Percentiles rank a stretch among this genome's conserved stretches.
These are phyloP conservation scores for Athalia circularis DNA, from an alignment of 2,888 invertebrate species.

Conservation along the genomic window DNA sequence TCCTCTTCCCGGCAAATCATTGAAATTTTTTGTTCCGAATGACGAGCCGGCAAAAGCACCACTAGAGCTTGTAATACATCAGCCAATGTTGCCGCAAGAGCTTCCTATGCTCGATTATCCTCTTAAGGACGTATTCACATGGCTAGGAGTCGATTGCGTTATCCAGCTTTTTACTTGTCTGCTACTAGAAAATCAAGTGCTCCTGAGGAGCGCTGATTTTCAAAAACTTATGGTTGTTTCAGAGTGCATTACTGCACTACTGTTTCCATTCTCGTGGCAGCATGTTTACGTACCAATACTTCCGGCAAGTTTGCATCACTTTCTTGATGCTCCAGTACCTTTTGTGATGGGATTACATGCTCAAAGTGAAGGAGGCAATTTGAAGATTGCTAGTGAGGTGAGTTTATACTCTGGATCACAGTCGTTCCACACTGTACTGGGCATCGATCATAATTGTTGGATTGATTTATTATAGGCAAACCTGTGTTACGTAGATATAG, in stretches of 20 bases:
- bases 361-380: conserved; percentile 71
- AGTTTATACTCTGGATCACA: conserved; percentile 46
- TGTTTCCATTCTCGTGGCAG: conserved; percentile 98
- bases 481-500: conserved; percentile 96
- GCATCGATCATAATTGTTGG: not conserved
- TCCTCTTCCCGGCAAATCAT: conserved; percentile 91
- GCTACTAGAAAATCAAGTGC: conserved; percentile 96
- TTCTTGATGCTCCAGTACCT: conserved; percentile 99
- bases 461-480: conserved; percentile 80
- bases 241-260: conserved; percentile 91
- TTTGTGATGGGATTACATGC: conserved; percentile 95
- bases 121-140: conserved; percentile 89
- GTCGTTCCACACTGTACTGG: too few species aligned
- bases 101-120: conserved; percentile 96
- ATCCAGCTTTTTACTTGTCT: conserved; percentile 96
- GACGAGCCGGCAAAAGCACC: conserved; percentile 71
- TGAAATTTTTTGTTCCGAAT: conserved; percentile 75
- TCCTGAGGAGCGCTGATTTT: conserved; percentile 95
- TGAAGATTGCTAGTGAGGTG: conserved; percentile 75
- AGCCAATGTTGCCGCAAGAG: conserved; percentile 87
- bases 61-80: conserved; percentile 80
- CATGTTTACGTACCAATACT: conserved; percentile 99
- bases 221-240: conserved; percentile 97
- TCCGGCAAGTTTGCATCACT: conserved; percentile 95
- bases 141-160: conserved; percentile 93